Conservation (phyloP, 1,140 invertebrate species). For the Musca vetustissima region DNA sequence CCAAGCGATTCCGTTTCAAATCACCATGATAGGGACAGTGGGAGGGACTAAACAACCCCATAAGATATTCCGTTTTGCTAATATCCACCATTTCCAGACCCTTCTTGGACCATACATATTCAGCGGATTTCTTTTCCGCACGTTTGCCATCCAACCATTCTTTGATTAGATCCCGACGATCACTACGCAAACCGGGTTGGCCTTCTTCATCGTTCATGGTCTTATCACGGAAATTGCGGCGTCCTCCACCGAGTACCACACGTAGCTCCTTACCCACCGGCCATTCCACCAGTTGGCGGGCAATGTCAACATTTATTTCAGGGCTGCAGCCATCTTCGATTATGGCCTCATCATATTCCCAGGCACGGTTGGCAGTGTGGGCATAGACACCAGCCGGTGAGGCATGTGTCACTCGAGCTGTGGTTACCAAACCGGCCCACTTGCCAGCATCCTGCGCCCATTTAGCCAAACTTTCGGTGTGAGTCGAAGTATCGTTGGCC, state of each 20-base stretch:
- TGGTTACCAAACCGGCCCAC: constrained; percentile 75
- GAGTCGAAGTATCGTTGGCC: constrained; percentile 52
- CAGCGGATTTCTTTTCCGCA: constrained; percentile 57
- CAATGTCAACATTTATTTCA: constrained; percentile 66
- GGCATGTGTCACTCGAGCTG: constrained; percentile 78
- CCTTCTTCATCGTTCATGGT: constrained; percentile 67
- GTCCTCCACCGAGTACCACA: constrained; percentile 73
- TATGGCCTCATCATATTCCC: constrained; percentile 72
- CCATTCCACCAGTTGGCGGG: constrained; percentile 70
- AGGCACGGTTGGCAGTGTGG: constrained; percentile 71
- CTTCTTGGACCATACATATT: constrained; percentile 67
- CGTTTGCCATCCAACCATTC: constrained; percentile 67
- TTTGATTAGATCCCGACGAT: constrained; percentile 66
- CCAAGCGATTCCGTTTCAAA: constrained; percentile 55
- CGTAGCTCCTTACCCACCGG: constrained; percentile 65
- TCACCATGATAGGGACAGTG: constrained; percentile 58
- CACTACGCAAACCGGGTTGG: constrained; percentile 60
- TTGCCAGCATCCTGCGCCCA: constrained; percentile 75
- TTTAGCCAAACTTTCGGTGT: constrained; percentile 61
- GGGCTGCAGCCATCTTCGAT: constrained; percentile 38
- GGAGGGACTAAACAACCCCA: constrained; percentile 63
- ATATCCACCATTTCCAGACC: constrained; percentile 64
- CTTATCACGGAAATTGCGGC: constrained; percentile 66
- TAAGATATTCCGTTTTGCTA: constrained; percentile 67
- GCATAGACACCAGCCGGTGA: constrained; percentile 81